These are phyloP conservation scores for Damaliscus lunatus DNA, from an alignment of 2,113 vertebrate genomes.

Conservation along the genomic window DNA sequence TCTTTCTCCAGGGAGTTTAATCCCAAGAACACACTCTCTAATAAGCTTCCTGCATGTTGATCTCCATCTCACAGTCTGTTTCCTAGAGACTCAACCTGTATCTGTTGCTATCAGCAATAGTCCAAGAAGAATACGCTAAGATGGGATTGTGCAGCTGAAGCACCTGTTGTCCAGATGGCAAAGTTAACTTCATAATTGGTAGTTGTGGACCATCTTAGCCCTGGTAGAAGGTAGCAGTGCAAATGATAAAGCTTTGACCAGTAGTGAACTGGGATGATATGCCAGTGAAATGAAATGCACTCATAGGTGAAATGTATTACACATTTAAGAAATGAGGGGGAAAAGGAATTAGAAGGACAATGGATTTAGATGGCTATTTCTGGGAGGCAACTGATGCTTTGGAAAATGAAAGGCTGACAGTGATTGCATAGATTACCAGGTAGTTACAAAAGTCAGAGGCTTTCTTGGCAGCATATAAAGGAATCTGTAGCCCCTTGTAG, in stretches of 20 bases:
- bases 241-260: neutral
- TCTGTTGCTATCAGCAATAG: neutral
- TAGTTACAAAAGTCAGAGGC: neutral
- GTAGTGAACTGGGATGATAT: neutral
- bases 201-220: neutral
- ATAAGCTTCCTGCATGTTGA: neutral
- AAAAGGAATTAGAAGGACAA: neutral
- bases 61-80: neutral
- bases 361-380: neutral
- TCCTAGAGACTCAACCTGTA: neutral
- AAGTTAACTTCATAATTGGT: neutral
- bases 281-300: neutral
- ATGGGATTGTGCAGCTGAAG: neutral
- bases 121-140: neutral
- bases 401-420: neutral
- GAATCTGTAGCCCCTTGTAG: neutral
- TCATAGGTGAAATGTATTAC: neutral
- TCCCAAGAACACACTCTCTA: neutral
- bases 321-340: neutral
- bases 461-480: neutral
- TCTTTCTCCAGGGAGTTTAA: neutral
- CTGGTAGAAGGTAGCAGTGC: neutral
- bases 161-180: neutral
- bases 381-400: neutral
- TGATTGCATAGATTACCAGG: neutral